Base-by-base conservation (phyloP, 2,888 invertebrate genomes). In the Cerceris ruficornis region DNA sequence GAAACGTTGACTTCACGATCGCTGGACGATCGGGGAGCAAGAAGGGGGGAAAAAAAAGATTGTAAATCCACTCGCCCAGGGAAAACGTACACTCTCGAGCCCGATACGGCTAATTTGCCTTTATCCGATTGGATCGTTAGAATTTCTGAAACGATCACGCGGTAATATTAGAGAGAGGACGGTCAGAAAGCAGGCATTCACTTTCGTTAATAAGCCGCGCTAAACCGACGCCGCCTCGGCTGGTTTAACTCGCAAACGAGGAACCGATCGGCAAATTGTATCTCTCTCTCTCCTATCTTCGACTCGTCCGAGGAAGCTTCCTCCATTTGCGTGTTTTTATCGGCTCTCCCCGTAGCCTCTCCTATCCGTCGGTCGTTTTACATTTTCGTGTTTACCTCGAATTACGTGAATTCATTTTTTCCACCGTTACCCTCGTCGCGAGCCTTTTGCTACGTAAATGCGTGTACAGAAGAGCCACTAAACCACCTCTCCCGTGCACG, bases 241-340 rank as follows among this genome's bases (percentile, higher is more conserved):
- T 69, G 79, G 69, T 79, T 79, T 69, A 72, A 67, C 79, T 72
- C 61, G 59, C 58, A 69, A 75, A 80, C 76, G 76, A 78, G 67
- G 65, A 60, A 68, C 70, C 76, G 76, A 75, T 78, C 70, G 67
- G 70, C 66, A 66, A 69, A 65, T 69, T 52, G 73, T 65, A 65
- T 69, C 62, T 50, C 8, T 42, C 14, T 39, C 17, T 46, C 50
- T 55, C 28, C 71, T 57, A 70, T 70, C 58, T 39, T 52, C 60
- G 15, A 17, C 11, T 55, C 55, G 17, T 8, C 9, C 60, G 49
- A 28, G 4, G 28, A 28, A 28, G 28, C 4, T 28, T 28, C 46
- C 17, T n/a, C 39, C 42, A 28, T 61, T 66, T 17, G 75, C 75
- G 75, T 65, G 76, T 69, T 76, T 76, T 76, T 76, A 68, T 73